These are phyloP conservation scores for Trachurus trachurus DNA, from an alignment of 2,797 vertebrate genomes.

Conservation along the genomic window DNA sequence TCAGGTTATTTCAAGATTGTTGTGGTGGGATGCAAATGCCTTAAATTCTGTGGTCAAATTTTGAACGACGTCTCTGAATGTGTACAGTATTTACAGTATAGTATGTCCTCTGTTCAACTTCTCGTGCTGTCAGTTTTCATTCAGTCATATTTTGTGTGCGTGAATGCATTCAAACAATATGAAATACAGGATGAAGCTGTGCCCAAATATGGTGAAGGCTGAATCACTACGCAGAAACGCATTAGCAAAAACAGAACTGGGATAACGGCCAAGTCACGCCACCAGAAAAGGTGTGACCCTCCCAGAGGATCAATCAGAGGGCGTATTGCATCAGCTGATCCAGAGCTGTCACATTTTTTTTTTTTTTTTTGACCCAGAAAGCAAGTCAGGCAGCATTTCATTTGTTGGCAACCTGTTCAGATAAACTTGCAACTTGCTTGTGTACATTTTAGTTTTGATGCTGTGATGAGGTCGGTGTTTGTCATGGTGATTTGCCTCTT, in stretches of 20 bases:
- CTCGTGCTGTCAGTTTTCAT: neutral
- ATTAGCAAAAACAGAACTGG: neutral
- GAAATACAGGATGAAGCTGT: neutral
- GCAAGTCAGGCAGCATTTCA: neutral
- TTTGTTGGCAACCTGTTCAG: neutral
- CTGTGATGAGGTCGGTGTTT: neutral
- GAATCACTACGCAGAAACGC: neutral
- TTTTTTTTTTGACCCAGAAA: neutral
- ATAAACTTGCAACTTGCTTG: neutral
- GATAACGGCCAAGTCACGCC: neutral
- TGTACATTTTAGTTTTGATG: neutral
- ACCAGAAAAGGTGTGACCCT: constrained; percentile 7
- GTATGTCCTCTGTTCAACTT: neutral
- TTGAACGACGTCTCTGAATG: constrained; percentile 28
- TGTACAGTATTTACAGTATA: neutral
- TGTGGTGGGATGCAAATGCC: constrained; percentile 14
- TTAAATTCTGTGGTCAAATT: constrained; percentile 23
- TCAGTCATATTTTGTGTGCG: neutral
- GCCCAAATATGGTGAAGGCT: neutral
- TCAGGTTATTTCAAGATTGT: constrained; percentile 16
- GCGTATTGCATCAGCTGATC: constrained; percentile 19
- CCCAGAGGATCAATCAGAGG: neutral
- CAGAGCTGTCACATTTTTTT: neutral
- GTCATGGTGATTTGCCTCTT: neutral
- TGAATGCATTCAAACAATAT: neutral